phyloP scores from a whole-genome alignment of 2,113 vertebrate genomes.

The Paralichthys olivaceus region DNA sequence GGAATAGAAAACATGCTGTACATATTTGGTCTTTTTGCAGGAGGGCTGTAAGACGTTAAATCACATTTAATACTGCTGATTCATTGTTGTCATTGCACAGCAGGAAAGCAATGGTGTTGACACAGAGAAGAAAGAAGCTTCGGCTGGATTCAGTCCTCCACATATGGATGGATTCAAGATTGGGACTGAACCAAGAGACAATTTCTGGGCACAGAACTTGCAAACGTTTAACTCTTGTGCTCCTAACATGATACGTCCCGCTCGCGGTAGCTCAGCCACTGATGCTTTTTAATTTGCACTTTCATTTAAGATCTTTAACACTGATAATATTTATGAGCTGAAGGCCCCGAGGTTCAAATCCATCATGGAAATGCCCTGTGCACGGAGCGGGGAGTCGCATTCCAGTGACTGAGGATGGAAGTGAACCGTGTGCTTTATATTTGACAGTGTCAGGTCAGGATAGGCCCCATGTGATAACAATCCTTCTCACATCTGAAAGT shows the following conservation, averaged over 20 bases:
- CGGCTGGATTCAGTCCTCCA: conserved; percentile 20
- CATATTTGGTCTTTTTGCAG: not conserved
- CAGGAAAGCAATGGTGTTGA: conserved; percentile 4
- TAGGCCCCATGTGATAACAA: conserved; percentile 51
- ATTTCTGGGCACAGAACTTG: conserved; percentile 19
- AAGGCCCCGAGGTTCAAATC: conserved; percentile 2
- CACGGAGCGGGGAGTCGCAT: conserved; percentile 25
- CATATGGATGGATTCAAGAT: conserved; percentile 52
- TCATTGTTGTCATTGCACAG: not conserved
- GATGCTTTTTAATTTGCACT: conserved; percentile 1
- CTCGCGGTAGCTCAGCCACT: not conserved
- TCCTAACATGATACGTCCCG: not conserved
- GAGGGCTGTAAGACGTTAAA: not conserved
- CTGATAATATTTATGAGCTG: not conserved
- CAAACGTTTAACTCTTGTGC: conserved; percentile 38
- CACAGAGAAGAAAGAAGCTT: not conserved
- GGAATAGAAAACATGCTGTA: not conserved
- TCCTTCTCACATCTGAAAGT: conserved; percentile 70
- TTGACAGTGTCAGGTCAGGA: conserved; percentile 50
- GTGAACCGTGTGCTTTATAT: conserved; percentile 38
- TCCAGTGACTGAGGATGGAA: conserved; percentile 36
- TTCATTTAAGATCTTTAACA: not conserved
- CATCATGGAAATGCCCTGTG: conserved; percentile 15
- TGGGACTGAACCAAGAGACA: conserved; percentile 36
- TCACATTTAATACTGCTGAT: conserved; percentile 21